Percentiles rank a stretch among this genome's conserved stretches.
Conservation (phyloP, 2,888 invertebrate genomes). For the Pheosia gnoma region DNA sequence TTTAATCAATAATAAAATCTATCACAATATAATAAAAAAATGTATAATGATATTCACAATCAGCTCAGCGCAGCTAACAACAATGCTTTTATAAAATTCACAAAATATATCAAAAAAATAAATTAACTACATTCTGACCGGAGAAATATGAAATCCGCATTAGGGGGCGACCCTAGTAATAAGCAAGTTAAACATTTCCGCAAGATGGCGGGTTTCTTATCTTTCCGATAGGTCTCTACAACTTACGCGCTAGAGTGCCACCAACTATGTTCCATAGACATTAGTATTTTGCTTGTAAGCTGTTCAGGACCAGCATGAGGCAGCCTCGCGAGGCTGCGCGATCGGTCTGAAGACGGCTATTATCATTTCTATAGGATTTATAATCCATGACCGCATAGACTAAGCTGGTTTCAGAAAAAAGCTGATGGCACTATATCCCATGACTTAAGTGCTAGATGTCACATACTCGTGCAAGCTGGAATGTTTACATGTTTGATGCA, state of each 20-base stretch:
- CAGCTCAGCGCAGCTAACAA: slow-evolving; percentile 56
- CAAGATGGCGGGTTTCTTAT: not conserved
- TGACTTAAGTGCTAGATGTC: not conserved
- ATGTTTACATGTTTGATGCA: slow-evolving; percentile 31
- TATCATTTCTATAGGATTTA: too few relatives aligned
- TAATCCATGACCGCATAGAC: too few relatives aligned
- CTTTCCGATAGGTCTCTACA: not conserved
- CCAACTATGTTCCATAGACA: too few relatives aligned
- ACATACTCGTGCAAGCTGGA: slow-evolving; percentile 33
- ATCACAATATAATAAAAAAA: slow-evolving; percentile 42
- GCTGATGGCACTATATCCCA: not conserved
- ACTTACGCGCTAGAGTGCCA: not conserved
- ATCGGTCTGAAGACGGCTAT: too few relatives aligned
- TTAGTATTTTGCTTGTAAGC: too few relatives aligned
- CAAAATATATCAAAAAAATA: slow-evolving; percentile 59
- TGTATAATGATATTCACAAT: slow-evolving; percentile 46
- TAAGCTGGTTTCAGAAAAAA: not conserved
- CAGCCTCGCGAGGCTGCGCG: too few relatives aligned
- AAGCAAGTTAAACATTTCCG: not conserved
- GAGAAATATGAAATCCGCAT: not conserved
- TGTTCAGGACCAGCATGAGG: too few relatives aligned
- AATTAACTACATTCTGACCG: slow-evolving; percentile 31
- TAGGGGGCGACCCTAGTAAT: not conserved
- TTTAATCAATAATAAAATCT: slow-evolving; percentile 67
- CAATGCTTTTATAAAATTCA: slow-evolving; percentile 57